Base-by-base conservation (phyloP, 2,888 invertebrate species). In the Cephus nigrinus region DNA sequence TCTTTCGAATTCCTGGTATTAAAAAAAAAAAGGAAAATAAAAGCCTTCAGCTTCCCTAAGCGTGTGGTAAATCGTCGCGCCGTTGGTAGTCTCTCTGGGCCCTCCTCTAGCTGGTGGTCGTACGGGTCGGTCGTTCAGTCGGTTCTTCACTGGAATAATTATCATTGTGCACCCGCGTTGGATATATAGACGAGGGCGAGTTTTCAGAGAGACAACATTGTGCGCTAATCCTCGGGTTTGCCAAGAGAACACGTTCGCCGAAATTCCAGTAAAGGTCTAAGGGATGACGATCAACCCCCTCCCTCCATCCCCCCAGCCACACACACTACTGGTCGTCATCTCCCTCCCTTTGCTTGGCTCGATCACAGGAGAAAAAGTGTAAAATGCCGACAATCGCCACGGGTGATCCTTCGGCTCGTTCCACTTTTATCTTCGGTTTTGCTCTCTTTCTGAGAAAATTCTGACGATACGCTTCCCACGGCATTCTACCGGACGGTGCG, bases 201-300 rank as follows among this genome's bases (percentile, higher is more conserved):
- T 71, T 55, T 55, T 55, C 31, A 71, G 71, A 33, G 12, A 31
- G 31, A 33, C 71, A 71, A 71, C 33, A 71, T 71, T 71, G 71
- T 75, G 11, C 79, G 75, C 72, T 85, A 85, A 85, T 85, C 85
- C 83, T 73, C 55, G 79, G 74, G 79, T 76, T 72, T 74, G 73
- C 72, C 77, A 74, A 79, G 74, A 68, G 76, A 76, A 78, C 85
- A 85, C 85, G 85, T 85, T 79, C 81, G 36, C 12, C 68, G 74
- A 76, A 80, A 85, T 84, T 84, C 83, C 80, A 31, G 71, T 12
- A 23, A 12, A 71, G 31, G 71, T 31, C 32, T 32, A 71, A 71
- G 71, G 71, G 71, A 71, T 31, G 71, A 33, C 32, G 31, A 71
- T 71, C 40, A 36, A 36, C 15, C 40, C 40, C 40, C 40, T 5